Conservation (phyloP, 2,888 invertebrate species). For the Leptothorax acervorum region DNA sequence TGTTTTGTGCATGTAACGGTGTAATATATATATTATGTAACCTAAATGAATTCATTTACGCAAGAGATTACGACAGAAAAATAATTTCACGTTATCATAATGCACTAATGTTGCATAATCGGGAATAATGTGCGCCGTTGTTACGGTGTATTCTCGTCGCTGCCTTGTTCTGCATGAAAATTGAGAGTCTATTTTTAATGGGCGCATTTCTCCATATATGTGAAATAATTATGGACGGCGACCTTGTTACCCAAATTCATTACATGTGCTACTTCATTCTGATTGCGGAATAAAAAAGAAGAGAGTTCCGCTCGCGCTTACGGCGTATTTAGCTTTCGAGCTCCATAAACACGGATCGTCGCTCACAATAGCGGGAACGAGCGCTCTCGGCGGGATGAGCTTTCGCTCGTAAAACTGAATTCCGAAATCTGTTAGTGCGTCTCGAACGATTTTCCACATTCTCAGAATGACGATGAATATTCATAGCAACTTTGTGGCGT, state of each 20-base stretch:
- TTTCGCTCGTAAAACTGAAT: slow-evolving; percentile 21
- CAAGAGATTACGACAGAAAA: slow-evolving; percentile 28
- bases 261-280: neutral
- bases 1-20: slow-evolving; percentile 1
- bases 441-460: slow-evolving; percentile 42
- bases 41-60: slow-evolving; percentile 29
- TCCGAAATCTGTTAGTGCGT: slow-evolving; percentile 40
- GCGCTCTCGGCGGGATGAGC: neutral
- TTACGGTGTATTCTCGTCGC: neutral
- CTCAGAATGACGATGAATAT: slow-evolving; percentile 36
- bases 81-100: slow-evolving; percentile 39
- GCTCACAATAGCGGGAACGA: neutral
- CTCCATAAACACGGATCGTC: neutral
- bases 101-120: slow-evolving; percentile 17
- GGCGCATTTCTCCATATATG: neutral
- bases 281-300: slow-evolving; percentile 9
- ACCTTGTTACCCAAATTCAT: slow-evolving; percentile 17
- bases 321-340: neutral
- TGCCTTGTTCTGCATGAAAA: neutral
- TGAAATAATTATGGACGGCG: slow-evolving; percentile 28
- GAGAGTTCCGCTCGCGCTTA: neutral
- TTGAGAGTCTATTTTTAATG: slow-evolving; percentile 46
- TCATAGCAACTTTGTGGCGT: slow-evolving; percentile 21
- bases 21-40: slow-evolving; percentile 31
- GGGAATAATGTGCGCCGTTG: slow-evolving; percentile 28